phyloP scores from a whole-genome alignment of 1,140 invertebrate genomes.

The Ganaspis sp. region DNA sequence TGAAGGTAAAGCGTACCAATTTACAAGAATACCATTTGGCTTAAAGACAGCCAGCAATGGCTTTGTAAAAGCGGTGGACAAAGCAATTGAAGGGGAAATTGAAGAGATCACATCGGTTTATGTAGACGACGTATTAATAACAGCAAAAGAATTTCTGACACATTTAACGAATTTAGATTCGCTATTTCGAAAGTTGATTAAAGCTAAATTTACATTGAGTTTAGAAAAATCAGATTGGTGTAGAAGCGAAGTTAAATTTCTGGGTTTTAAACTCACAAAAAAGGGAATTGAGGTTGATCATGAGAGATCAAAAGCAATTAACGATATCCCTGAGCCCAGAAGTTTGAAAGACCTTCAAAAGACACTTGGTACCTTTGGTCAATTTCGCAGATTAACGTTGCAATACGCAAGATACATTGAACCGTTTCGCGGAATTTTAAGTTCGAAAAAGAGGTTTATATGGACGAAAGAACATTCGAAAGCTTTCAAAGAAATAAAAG shows the following conservation, averaged over 20 bases:
- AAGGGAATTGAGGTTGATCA: slow-evolving; percentile 60
- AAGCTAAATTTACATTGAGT: slow-evolving; percentile 48
- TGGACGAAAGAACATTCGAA: background rate
- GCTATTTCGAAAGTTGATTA: slow-evolving; percentile 45
- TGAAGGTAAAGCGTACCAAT: slow-evolving; percentile 13
- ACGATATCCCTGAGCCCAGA: slow-evolving; percentile 60
- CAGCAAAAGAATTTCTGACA: slow-evolving; percentile 42
- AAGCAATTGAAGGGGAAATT: slow-evolving; percentile 35
- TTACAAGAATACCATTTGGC: slow-evolving; percentile 37
- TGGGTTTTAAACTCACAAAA: slow-evolving; percentile 48
- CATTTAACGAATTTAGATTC: slow-evolving; percentile 49
- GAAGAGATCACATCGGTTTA: slow-evolving; percentile 44
- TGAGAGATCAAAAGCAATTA: slow-evolving; percentile 58
- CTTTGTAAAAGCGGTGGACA: background rate
- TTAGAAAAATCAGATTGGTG: slow-evolving; percentile 49
- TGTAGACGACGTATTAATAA: slow-evolving; percentile 52
- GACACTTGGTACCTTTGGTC: slow-evolving; percentile 24
- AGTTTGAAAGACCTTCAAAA: slow-evolving; percentile 57
- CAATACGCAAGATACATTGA: slow-evolving; percentile 38
- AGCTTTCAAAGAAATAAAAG: slow-evolving; percentile 12
- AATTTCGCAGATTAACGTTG: slow-evolving; percentile 37
- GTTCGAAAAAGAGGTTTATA: slow-evolving; percentile 18
- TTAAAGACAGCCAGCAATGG: slow-evolving; percentile 49
- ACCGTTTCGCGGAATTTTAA: slow-evolving; percentile 36
- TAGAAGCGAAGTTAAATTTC: slow-evolving; percentile 42